Conservation (phyloP, 1,140 invertebrate genomes). For the Steinernema khuongi region DNA sequence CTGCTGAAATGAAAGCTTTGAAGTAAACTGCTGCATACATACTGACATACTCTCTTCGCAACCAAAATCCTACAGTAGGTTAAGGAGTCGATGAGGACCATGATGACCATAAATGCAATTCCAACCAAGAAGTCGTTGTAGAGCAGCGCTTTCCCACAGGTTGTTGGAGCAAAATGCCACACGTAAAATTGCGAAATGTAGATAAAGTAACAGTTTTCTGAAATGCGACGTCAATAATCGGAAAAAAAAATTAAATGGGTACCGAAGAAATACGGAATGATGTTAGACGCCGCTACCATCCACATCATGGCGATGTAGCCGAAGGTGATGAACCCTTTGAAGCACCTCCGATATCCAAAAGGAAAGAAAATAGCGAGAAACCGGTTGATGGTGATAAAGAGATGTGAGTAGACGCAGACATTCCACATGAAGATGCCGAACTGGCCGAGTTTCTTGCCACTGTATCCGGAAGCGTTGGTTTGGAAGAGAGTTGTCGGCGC, state of each 20-base stretch:
- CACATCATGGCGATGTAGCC: not conserved
- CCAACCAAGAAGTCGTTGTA: conserved; percentile 1
- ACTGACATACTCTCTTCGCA: too few relatives aligned
- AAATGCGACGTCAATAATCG: not conserved
- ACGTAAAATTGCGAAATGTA: not conserved
- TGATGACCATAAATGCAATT: not conserved
- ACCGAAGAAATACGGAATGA: not conserved
- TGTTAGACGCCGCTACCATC: not conserved
- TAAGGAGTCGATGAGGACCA: not conserved
- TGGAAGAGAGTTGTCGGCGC: not conserved
- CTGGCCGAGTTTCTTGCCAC: not conserved
- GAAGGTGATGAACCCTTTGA: not conserved
- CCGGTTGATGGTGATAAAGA: conserved; percentile 5
- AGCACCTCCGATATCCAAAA: not conserved
- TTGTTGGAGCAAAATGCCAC: not conserved
- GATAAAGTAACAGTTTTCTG: not conserved
- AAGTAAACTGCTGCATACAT: too few relatives aligned
- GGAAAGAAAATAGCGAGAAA: conserved; percentile 8
- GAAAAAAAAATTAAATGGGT: not conserved
- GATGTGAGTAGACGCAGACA: not conserved
- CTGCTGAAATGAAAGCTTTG: not conserved
- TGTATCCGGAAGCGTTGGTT: not conserved
- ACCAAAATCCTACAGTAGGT: not conserved
- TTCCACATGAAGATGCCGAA: conserved; percentile 10
- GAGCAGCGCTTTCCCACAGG: not conserved